These are phyloP conservation scores for Aurelia aurita complex sp. Pacific DNA, from an alignment of 30 jellyfish, hydroid and myxozoan genomes.

Conservation along the genomic window DNA sequence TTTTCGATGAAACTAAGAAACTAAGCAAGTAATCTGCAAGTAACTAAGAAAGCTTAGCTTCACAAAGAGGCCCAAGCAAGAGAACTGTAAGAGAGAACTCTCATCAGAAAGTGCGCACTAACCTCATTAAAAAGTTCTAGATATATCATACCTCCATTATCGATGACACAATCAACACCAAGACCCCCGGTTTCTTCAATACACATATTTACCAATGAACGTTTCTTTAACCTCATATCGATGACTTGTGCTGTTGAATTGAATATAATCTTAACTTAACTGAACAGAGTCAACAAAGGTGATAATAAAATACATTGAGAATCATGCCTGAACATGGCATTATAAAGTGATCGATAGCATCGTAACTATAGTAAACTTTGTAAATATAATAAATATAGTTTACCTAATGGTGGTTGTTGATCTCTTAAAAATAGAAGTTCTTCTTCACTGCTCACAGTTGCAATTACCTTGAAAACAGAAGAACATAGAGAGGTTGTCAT, in stretches of 20 bases:
- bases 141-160: constrained; percentile 67
- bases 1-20: too few species aligned
- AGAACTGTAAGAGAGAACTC: too few species aligned
- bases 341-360: too few species aligned
- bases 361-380: not conserved
- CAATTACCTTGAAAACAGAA: constrained; percentile 71
- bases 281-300: too few species aligned
- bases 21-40: too few species aligned
- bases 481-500: not conserved
- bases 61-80: too few species aligned
- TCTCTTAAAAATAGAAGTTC: constrained; percentile 57
- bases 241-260: constrained; percentile 39
- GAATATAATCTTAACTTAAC: too few species aligned
- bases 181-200: constrained; percentile 95
- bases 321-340: too few species aligned
- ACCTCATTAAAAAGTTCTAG: too few species aligned
- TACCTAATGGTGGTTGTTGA: constrained; percentile 68
- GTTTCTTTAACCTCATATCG: constrained; percentile 73
- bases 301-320: too few species aligned
- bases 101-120: too few species aligned
- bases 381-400: not conserved
- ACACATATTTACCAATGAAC: constrained; percentile 54
- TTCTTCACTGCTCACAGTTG: constrained; percentile 64
- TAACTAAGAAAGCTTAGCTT: too few species aligned
- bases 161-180: constrained; percentile 89